Base-by-base conservation (phyloP, 2,888 invertebrate genomes). In the Dione juno region DNA sequence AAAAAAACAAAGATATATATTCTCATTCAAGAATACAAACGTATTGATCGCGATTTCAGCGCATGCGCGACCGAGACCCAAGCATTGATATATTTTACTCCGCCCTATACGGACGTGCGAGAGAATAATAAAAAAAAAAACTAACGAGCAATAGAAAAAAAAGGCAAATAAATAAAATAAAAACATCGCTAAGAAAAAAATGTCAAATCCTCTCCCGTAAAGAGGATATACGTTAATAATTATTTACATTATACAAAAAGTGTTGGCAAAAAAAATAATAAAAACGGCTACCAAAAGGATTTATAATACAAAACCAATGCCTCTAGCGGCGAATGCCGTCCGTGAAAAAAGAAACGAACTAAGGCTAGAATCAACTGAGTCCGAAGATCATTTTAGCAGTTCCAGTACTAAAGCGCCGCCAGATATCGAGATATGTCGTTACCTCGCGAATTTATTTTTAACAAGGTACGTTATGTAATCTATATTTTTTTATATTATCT, bases 361-460 rank as follows among this genome's bases (percentile, higher is more conserved):
- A 19, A 84, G 85, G 73, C 78, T 92, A 69, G 87, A 84, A 71
- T 91, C 91, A 0, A 93, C 92, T 73, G 92, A 93, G 70, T 88
- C 92, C 0, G 92, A 92, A 72, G 91, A 92, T 59, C 86, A 89
- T 73, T 88, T 88, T 82, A 82, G 80, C 63, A 80, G 81, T 10
- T 79, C 88, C 74, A 19, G 57, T 91, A 70, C 89, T 90, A n/a
- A 64, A 50, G 91, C 91, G 0, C 91, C 92, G 21, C 92, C 92
- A 2, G 84, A 88, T 71, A 87, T 82, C 52, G 37, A 57, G 72
- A 70, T 72, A 95, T 95, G 95, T 95, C 95, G 79, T 80, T 95
- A 76, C 95, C 95, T 70, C 87, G 95, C 78, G 94, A 95, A 82
- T 95, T 95, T 84, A 93, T 93, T 77, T 94, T 94, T 79, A 94